These are phyloP conservation scores for Rambutsinella grinnellia DNA, from an alignment of 2,888 invertebrate genomes.

Conservation along the genomic window DNA sequence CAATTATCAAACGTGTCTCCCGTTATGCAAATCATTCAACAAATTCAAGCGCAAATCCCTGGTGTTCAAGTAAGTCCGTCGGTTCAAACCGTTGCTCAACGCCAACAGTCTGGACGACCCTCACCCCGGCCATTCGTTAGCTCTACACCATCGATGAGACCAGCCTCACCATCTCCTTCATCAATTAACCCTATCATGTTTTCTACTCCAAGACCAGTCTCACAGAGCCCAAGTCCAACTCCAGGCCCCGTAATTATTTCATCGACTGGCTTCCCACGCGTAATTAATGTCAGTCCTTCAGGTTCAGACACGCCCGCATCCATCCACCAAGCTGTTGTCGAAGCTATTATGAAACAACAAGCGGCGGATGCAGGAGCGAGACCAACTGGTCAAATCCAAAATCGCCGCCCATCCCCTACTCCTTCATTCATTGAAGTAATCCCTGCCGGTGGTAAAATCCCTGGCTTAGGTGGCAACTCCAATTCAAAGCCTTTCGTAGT, in stretches of 20 bases:
- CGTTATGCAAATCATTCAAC: constrained; percentile 45
- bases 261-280: constrained; percentile 33
- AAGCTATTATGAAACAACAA: constrained; percentile 52
- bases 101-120: constrained; percentile 13
- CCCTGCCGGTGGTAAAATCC: constrained; percentile 14
- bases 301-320: constrained; percentile 36
- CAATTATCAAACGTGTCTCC: constrained; percentile 19
- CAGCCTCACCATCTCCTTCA: constrained; percentile 4
- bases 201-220: neutral
- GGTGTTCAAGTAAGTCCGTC: constrained; percentile 38
- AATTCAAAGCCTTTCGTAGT: constrained; percentile 18
- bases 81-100: constrained; percentile 21
- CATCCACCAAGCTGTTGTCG: constrained; percentile 49
- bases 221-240: constrained; percentile 15
- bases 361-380: constrained; percentile 21
- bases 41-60: constrained; percentile 33
- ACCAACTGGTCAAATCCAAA: constrained; percentile 18
- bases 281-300: constrained; percentile 41
- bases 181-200: constrained; percentile 7
- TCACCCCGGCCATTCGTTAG: neutral
- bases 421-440: constrained; percentile 28
- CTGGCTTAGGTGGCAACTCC: constrained; percentile 7
- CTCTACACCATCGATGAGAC: constrained; percentile 27
- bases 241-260: constrained; percentile 31
- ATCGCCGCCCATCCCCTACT: constrained; percentile 9